Conservation (phyloP, 1,140 invertebrate genomes). For the Medauroidea extradentata region DNA sequence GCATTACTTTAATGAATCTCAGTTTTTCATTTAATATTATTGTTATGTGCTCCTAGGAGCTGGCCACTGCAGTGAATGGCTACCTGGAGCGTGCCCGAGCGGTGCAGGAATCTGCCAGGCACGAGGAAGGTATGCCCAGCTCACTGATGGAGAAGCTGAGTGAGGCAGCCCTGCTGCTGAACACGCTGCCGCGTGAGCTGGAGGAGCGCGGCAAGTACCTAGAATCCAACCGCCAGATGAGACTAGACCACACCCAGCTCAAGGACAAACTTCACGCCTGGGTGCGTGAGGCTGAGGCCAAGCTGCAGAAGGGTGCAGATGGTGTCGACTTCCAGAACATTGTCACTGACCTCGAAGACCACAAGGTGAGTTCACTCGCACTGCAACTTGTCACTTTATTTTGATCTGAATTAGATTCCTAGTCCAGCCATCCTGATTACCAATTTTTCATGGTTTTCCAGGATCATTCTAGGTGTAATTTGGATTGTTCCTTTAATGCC, state of each 20-base stretch:
- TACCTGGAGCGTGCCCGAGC: constrained; percentile 64
- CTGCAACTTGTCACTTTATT: too few species aligned
- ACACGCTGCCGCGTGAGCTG: constrained; percentile 72
- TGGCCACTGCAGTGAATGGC: constrained; percentile 64
- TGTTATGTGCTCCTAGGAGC: constrained; percentile 33
- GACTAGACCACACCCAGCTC: constrained; percentile 64
- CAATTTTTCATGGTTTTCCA: too few species aligned
- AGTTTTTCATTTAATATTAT: neutral
- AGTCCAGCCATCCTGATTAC: too few species aligned
- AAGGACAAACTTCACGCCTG: constrained; percentile 77
- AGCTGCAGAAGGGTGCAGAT: constrained; percentile 70
- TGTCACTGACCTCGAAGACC: constrained; percentile 74
- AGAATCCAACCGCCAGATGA: constrained; percentile 64
- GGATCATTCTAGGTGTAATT: too few species aligned
- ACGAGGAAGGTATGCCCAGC: constrained; percentile 71
- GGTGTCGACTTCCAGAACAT: constrained; percentile 87
- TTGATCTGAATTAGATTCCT: too few species aligned
- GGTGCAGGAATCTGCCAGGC: constrained; percentile 61
- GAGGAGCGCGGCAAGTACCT: constrained; percentile 74
- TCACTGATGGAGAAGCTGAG: constrained; percentile 76
- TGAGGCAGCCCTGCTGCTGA: constrained; percentile 70
- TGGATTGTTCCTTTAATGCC: too few species aligned
- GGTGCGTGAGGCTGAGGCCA: constrained; percentile 77
- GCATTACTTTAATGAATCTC: too few species aligned
- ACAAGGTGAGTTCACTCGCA: constrained; percentile 70